Base-by-base conservation (phyloP, 1,140 invertebrate species). In the Bursaphelenchus mucronatus region DNA sequence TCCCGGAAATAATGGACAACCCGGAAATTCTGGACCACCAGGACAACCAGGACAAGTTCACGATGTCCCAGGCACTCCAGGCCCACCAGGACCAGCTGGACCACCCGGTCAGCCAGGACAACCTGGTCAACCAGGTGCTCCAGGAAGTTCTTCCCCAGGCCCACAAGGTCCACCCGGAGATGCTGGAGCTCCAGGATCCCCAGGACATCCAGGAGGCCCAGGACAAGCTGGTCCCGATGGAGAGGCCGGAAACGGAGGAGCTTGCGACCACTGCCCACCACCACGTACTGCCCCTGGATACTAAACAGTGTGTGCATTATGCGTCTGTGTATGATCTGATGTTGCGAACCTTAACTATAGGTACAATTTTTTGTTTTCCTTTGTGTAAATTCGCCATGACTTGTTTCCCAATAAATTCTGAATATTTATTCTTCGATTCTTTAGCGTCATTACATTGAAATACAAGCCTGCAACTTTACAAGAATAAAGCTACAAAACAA, bases 131-230 rank as follows among this genome's bases (percentile, higher is more conserved):
- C 13, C 58, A 21, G 63, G 63, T 19, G 30, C 21, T 11, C 63
- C 63, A 30, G 61, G 61, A 11, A 11, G 30, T 9, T 47, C 19
- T 17, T 30, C 21, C 9, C n/a, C 19, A n/a, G 11, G 40, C 43
- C 13, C 21, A 13, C 55, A 11, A 43, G 21, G 53, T 46, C 15
- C 61, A 5, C 41, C 61, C 4, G 64, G 64, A 8, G 65, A 39
- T 67, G 65, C 67, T 11, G 64, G 64, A 50, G 21, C 21, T 30
- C 8, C 55, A 17, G 63, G 63, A 21, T 39, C 53, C 30, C 53
- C 54, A 40, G 63, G 63, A 10, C 59, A 43, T 13, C 63, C 63
- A 40, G 63, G 63, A 46, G 19, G 39, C 40, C 40, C 15, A 10
- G 63, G 63, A 21, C 17, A 61, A 40, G 10, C 45, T 51, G 59